These are phyloP conservation scores for Tenthredo notha DNA, from an alignment of 2,888 invertebrate species.

Conservation along the genomic window DNA sequence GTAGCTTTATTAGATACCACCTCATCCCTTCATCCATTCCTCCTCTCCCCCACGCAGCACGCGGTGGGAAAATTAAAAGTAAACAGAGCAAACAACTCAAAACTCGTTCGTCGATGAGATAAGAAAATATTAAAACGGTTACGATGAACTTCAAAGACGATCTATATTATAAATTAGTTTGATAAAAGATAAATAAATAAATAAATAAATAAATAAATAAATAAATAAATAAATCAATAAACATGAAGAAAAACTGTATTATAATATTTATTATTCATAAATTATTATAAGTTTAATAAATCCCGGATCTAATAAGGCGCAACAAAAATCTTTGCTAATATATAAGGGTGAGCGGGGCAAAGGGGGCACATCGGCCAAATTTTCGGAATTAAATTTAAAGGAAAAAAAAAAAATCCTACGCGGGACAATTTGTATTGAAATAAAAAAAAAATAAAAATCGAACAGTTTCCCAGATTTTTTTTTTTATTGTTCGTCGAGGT, in stretches of 20 bases:
- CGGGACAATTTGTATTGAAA: too few relatives aligned
- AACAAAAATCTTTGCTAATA: background rate
- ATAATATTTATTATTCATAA: background rate
- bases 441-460: too few relatives aligned
- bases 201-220: background rate
- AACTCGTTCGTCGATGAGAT: slow-evolving; percentile 32
- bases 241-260: background rate
- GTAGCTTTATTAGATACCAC: slow-evolving; percentile 45
- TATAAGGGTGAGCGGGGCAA: too few relatives aligned
- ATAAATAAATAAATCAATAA: background rate
- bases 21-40: too few relatives aligned
- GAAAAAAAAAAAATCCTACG: too few relatives aligned
- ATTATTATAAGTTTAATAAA: background rate
- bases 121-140: slow-evolving; percentile 26
- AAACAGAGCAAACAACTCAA: slow-evolving; percentile 45
- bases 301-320: background rate
- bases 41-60: background rate
- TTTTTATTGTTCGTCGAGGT: too few relatives aligned
- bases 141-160: slow-evolving; percentile 12
- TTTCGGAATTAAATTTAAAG: too few relatives aligned
- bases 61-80: slow-evolving; percentile 43
- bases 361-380: too few relatives aligned
- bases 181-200: background rate
- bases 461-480: too few relatives aligned
- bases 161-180: background rate